Base-by-base conservation (phyloP, 2,888 invertebrate species). In the Brachypalpus laphriformis region DNA sequence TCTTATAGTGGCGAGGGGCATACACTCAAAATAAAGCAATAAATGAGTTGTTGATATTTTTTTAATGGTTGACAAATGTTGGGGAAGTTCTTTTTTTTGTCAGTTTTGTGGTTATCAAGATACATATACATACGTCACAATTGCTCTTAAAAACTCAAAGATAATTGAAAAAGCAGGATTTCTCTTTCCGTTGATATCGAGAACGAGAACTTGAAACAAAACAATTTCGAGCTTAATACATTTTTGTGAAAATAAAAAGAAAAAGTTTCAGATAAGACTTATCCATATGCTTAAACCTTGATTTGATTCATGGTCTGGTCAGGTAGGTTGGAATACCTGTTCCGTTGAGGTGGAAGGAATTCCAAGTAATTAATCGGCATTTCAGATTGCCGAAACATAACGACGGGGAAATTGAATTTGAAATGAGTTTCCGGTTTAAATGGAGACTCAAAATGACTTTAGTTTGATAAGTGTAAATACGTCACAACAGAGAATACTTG, bases 51-150 rank as follows among this genome's bases (percentile, higher is more conserved):
- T 80, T 78, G 83, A 74, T 74, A 80, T 74, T 74, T 57, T 34
- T 66, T 83, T 83, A 83, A 83, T 83, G 83, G 83, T 63, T 83
- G 83, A 83, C 83, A 83, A 83, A 80, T 83, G 80, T 68, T 47
- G 72, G 66, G 34, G 63, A 74, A 74, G 78, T 76, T 80, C 14
- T 7, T 47, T n/a, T 61, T 63, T 61, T 18, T 25, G 14, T 1
- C 6, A n/a, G n/a, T n/a, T n/a, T n/a, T n/a, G n/a, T 31, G 4
- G 7, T 68, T 81, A 82, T 82, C 78, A 66, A 66, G 78, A 82
- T 72, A 61, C n/a, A n/a, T n/a, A n/a, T n/a, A n/a, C n/a, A n/a
- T 66, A 78, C 68, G 82, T 82, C 78, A 82, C 78, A 78, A 68
- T 72, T 66, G 82, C 82, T 82, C 65, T 83, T 83, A 80, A 78